Conservation (phyloP, 2,113 vertebrate species). For the Nothoprocta pentlandii region DNA sequence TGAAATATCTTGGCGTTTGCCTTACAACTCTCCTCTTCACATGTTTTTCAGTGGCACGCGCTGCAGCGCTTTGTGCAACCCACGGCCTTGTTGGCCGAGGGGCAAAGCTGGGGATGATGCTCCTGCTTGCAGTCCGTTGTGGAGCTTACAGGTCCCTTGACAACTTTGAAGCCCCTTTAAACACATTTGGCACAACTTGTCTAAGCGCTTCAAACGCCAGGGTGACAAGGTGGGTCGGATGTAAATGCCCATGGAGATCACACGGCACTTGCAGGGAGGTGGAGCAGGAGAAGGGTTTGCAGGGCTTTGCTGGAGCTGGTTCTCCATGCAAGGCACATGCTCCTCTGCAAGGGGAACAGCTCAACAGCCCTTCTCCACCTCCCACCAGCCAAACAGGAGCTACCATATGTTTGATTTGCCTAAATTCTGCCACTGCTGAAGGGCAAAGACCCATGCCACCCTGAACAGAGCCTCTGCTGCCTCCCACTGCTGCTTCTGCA, state of each 20-base stretch:
- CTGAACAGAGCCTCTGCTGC: conserved; percentile 34
- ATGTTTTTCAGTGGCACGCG: background rate
- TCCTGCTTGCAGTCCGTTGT: fast-evolving
- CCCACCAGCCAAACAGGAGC: background rate
- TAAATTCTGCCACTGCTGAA: background rate
- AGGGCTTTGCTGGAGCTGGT: background rate
- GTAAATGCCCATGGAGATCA: background rate
- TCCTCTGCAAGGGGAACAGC: background rate
- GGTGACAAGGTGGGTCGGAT: background rate
- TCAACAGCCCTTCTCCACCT: fast-evolving
- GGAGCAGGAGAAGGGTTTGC: background rate
- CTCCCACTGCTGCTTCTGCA: conserved; percentile 43
- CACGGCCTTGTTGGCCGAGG: background rate
- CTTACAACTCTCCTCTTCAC: background rate
- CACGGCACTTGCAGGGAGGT: too few relatives aligned
- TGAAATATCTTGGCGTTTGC: background rate
- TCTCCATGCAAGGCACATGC: background rate
- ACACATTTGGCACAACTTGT: background rate
- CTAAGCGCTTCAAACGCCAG: background rate
- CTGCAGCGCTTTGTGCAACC: background rate
- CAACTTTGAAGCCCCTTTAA: background rate
- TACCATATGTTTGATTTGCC: background rate
- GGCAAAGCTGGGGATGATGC: background rate
- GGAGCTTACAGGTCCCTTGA: background rate
- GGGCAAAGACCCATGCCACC: background rate